These are phyloP conservation scores for Pantherophis alleghaniensis DNA, from an alignment of 2,797 vertebrate genomes.

Conservation along the genomic window DNA sequence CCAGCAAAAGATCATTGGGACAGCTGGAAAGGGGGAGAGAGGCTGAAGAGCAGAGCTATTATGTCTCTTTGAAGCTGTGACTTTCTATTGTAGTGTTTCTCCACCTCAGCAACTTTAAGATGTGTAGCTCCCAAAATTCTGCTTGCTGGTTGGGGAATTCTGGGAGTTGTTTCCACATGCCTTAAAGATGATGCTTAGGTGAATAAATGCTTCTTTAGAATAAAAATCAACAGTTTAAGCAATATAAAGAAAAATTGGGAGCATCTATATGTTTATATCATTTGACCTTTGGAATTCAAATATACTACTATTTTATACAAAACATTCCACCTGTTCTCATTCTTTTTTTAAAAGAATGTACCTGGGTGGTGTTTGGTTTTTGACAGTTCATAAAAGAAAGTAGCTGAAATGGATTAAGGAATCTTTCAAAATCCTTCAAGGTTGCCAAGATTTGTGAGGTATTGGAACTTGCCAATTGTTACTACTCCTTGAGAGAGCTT, in stretches of 20 bases:
- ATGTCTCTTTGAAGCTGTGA: neutral
- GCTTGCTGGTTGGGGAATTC: neutral
- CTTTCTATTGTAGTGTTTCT: neutral
- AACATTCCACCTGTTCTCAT: neutral
- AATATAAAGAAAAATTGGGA: constrained; percentile 25
- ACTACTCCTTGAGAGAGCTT: constrained; percentile 34
- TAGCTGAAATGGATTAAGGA: constrained; percentile 56
- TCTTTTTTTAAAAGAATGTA: neutral
- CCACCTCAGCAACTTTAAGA: neutral
- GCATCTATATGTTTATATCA: neutral
- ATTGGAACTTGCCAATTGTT: constrained; percentile 49
- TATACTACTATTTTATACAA: neutral
- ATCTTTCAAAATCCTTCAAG: constrained; percentile 59
- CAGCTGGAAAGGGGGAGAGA: neutral
- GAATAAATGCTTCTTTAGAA: neutral
- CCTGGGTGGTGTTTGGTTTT: neutral
- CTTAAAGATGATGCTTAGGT: neutral
- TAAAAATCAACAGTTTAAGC: neutral
- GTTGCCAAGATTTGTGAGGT: constrained; percentile 49
- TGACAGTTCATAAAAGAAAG: constrained; percentile 30
- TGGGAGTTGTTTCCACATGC: neutral
- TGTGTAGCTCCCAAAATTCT: neutral
- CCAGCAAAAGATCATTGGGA: constrained; percentile 27
- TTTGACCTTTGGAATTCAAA: neutral
- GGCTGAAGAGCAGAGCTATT: neutral